Evolutionary conservation across 2,797 vertebrate species (phyloP).

Genomic region (Melanotaenia nigrans): DNA sequence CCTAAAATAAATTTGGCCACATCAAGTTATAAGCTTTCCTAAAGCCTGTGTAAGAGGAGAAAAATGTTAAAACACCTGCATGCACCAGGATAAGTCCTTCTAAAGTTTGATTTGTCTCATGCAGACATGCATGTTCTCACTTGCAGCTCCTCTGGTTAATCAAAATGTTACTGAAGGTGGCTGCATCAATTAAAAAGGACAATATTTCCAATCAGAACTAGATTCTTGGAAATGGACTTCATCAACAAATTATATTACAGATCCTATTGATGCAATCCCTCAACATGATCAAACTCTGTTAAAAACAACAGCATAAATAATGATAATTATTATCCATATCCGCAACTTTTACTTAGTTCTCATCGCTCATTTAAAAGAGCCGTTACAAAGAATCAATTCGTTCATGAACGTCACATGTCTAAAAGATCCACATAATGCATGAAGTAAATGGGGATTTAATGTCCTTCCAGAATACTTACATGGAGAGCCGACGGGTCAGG

Average conservation of each 20-base stretch:
- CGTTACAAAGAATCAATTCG: no score
- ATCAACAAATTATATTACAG: background rate
- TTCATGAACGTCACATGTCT: no score
- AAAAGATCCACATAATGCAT: background rate
- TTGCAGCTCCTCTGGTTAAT: no score
- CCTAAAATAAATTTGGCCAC: background rate
- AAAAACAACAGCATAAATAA: no score
- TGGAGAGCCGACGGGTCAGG: slow-evolving; percentile 93
- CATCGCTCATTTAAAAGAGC: no score
- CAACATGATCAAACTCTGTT: background rate
- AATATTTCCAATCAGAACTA: background rate
- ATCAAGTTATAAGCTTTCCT: no score
- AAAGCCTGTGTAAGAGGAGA: no score
- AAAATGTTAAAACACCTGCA: no score
- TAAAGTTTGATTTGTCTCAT: background rate
- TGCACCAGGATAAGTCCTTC: background rate
- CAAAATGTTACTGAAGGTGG: no score
- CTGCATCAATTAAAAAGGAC: no score
- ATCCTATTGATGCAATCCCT: background rate
- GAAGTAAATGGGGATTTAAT: slow-evolving; percentile 1
- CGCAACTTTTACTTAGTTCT: no score
- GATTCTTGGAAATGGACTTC: slow-evolving; percentile 3
- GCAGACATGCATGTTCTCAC: background rate
- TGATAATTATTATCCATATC: background rate
- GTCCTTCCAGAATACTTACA: slow-evolving; percentile 83